A percentile compares a stretch with the other conserved stretches of the same genome.
phyloP scores from a whole-genome alignment of 2,113 vertebrate species.

The Leiothrix lutea region DNA sequence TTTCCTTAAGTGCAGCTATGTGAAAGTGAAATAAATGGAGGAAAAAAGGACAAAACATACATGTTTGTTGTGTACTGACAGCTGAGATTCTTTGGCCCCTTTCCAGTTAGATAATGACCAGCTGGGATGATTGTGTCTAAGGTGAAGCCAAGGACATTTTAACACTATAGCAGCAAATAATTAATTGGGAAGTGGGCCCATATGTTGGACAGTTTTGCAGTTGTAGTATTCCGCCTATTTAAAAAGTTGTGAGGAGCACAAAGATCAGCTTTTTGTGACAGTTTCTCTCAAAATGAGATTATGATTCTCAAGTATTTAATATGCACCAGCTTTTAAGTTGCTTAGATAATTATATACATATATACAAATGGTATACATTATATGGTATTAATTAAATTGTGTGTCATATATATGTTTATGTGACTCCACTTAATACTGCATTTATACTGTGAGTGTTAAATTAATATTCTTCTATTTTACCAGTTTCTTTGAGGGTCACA shows the following conservation, averaged over 20 bases:
- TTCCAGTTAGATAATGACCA: constrained; percentile 71
- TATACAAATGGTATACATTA: not conserved
- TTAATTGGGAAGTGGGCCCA: constrained; percentile 53
- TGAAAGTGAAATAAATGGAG: not conserved
- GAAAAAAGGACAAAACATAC: not conserved
- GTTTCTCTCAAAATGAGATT: not conserved
- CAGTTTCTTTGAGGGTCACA: fast-evolving
- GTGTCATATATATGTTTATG: not conserved
- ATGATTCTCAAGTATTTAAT: not conserved
- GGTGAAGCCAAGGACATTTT: constrained; percentile 70
- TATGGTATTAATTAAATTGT: not conserved
- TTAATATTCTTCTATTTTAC: not conserved
- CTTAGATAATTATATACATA: not conserved
- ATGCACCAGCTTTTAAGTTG: not conserved
- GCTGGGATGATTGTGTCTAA: constrained; percentile 65
- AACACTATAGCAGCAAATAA: constrained; percentile 61
- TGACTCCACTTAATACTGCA: not conserved
- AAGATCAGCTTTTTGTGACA: not conserved
- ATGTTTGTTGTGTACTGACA: constrained; percentile 32
- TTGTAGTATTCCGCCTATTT: constrained; percentile 27
- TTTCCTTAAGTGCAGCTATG: not conserved
- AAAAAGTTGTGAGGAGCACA: not conserved
- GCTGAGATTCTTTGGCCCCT: constrained; percentile 50
- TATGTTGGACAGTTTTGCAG: constrained; percentile 24
- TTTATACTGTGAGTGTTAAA: not conserved